Evolutionary conservation across 2,113 vertebrate species (phyloP).

Genomic region (Onychostruthus taczanowskii): DNA sequence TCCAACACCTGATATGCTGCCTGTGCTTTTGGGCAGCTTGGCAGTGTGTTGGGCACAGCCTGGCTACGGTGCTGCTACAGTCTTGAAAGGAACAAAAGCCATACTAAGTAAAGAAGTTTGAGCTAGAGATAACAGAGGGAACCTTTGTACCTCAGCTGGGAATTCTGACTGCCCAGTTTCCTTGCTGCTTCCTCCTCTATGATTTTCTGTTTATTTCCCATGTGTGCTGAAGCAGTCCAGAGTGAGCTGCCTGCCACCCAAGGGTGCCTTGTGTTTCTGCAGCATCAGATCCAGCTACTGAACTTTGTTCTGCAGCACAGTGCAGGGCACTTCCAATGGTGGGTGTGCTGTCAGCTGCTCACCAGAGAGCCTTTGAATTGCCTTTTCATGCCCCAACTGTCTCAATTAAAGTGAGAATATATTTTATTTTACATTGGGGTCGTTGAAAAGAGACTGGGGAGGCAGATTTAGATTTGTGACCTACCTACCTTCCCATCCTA

Average conservation of each 20-base stretch:
- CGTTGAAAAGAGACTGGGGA: neutral
- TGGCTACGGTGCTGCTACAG: rapidly evolving
- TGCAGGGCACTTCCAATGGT: neutral
- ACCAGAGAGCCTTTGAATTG: neutral
- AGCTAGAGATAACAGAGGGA: neutral
- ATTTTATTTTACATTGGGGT: neutral
- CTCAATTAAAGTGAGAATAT: neutral
- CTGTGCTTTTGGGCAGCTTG: rapidly evolving
- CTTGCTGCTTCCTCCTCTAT: neutral
- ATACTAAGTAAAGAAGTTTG: neutral
- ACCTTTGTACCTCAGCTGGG: neutral
- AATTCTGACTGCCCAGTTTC: rapidly evolving
- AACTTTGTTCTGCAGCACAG: rapidly evolving
- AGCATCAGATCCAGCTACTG: neutral
- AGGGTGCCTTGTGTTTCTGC: neutral
- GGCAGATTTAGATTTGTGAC: neutral
- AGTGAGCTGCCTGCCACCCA: neutral
- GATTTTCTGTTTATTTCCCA: neutral
- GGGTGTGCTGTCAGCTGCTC: neutral
- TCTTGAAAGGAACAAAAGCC: neutral
- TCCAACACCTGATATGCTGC: neutral
- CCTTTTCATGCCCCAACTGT: neutral
- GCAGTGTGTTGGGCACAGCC: neutral
- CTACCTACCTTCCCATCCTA: neutral
- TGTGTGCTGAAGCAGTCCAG: neutral